Percentiles rank a stretch among this genome's conserved stretches.
Evolutionary conservation across 2,888 invertebrate genomes (phyloP).

Genomic region (Alviniconcha strummeri): DNA sequence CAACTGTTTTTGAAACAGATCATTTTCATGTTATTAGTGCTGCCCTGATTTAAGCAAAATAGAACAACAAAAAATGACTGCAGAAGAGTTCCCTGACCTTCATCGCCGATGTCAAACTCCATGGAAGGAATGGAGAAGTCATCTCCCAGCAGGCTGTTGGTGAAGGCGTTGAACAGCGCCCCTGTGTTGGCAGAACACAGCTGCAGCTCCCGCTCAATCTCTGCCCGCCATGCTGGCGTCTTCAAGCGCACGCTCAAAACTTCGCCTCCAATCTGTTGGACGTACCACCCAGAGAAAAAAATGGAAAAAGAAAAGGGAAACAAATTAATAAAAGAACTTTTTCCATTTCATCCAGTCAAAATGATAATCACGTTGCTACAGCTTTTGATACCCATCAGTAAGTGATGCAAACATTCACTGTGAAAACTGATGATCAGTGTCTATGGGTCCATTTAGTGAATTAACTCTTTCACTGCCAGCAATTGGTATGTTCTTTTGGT

Average conservation of each 20-base stretch:
- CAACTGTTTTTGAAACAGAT: no score
- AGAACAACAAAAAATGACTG: no score
- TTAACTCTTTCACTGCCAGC: no score
- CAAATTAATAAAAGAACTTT: background rate
- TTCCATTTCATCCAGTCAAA: no score
- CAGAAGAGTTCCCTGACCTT: background rate
- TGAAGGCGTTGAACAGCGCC: conserved; percentile 77
- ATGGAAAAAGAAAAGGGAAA: background rate
- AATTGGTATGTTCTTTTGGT: no score
- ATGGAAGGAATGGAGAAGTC: conserved; percentile 67
- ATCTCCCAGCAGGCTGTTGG: conserved; percentile 70
- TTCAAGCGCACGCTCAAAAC: conserved; percentile 83
- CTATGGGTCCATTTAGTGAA: no score
- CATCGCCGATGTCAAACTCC: conserved; percentile 52
- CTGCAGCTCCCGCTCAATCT: conserved; percentile 87
- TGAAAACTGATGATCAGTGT: no score
- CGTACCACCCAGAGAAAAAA: background rate
- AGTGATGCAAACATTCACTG: no score
- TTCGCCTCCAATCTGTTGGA: conserved; percentile 70
- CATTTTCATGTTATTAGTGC: no score
- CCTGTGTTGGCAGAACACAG: conserved; percentile 90
- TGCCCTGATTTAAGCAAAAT: no score
- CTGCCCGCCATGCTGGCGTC: conserved; percentile 89
- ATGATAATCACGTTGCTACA: no score
- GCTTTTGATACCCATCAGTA: no score